Conservation (phyloP, 2,113 vertebrate species). For the Bubo scandiacus region DNA sequence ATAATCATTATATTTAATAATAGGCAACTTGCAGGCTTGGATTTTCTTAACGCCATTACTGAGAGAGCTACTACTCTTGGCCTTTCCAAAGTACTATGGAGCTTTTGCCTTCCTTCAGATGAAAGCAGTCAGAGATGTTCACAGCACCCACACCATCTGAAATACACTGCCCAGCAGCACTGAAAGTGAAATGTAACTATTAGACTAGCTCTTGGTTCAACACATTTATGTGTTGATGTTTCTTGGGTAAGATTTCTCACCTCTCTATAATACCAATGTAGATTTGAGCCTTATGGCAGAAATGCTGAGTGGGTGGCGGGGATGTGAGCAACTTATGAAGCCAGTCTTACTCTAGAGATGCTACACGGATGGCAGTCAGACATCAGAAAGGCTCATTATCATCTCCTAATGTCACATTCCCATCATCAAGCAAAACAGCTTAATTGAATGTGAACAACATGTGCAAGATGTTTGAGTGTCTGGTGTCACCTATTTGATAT, state of each 20-base stretch:
- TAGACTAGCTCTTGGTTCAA: not conserved
- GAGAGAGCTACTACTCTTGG: not conserved
- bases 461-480: not conserved
- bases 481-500: constrained; percentile 18
- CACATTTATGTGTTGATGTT: not conserved
- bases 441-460: not conserved
- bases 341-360: not conserved
- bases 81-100: not conserved
- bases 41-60: not conserved
- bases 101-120: not conserved
- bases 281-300: not conserved
- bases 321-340: not conserved
- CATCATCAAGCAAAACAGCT: not conserved
- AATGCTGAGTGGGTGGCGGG: not conserved
- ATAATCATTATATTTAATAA: not conserved
- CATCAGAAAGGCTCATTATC: constrained; percentile 22
- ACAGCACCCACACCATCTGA: not conserved
- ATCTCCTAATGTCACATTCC: constrained; percentile 26
- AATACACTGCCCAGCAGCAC: not conserved
- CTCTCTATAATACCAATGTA: not conserved
- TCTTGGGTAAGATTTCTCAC: not conserved
- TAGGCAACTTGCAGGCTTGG: not conserved
- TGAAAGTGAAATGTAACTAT: not conserved
- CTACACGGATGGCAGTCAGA: not conserved
- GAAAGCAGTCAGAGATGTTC: not conserved